Base-by-base conservation (phyloP, 2,113 vertebrate genomes). In the Notarius quadriscutis region DNA sequence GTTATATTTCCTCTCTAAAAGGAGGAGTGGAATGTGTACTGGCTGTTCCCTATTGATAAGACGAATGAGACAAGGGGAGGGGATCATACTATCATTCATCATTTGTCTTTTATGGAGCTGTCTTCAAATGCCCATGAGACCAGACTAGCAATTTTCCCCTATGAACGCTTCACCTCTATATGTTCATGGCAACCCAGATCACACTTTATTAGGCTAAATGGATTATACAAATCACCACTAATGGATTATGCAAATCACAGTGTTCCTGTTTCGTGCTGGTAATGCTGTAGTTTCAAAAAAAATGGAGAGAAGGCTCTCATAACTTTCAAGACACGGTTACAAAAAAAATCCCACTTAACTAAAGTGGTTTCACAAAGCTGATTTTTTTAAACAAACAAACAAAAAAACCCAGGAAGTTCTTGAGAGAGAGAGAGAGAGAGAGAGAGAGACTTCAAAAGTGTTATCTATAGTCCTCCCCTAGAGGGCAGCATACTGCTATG, bases 1-100 rank as follows among this genome's bases (percentile, higher is more conserved):
- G 60, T n/a, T 83, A 65, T 71, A 89, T 83, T 63, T 80, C 25
- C 8, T 18, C 17, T 34, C 25, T 60, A 81, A 74, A 79, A n/a
- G 41, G 58, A 60, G 30, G 69, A 62, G 14, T 51, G 80, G 87
- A 89, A 90, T 80, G 86, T 87, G 89, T 71, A 79, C 91, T 91
- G 85, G 41, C 17, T 91, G 90, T 94, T 92, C 90, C 90, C 83
- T 93, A 82, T 89, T 93, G 92, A 89, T 86, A 87, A 81, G 81
- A 77, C 25, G 12, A 62, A 88, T 86, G 74, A 87, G 83, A 90
- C 81, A 34, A 58, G 41, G 86, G 86, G 84, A 86, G 89, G 53
- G 55, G 87, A 84, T 84, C 86, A 85, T 89, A 88, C n/a, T 75
- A 69, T 81, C 63, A 91, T 81, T 88, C 83, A 91, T 87, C 48